Percentiles rank a stretch among this genome's conserved stretches.
Evolutionary conservation across 35 echinoderm and acorn worm species (phyloP).

Genomic region (Patiria miniata): DNA sequence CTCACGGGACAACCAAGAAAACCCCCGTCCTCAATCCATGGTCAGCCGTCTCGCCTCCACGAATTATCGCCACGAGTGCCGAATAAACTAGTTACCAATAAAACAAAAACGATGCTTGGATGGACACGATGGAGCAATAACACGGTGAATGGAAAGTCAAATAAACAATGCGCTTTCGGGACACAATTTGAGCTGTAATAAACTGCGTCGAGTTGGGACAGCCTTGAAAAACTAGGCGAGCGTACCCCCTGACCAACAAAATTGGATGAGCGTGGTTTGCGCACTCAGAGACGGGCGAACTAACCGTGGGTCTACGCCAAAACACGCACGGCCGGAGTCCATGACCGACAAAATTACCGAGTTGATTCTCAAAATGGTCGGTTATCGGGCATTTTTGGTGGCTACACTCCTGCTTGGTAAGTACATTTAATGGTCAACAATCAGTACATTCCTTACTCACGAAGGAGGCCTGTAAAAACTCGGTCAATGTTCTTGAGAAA

Average conservation of each 20-base stretch:
- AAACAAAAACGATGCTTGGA: neutral
- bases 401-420: neutral
- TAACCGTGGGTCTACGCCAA: neutral
- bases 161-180: slow-evolving; percentile 11
- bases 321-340: neutral
- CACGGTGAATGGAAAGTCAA: slow-evolving; percentile 17
- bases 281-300: neutral
- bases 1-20: neutral
- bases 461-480: neutral
- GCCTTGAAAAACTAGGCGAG: neutral
- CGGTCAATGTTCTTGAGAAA: no score
- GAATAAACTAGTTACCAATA: neutral
- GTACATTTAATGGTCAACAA: neutral
- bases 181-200: neutral
- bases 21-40: neutral
- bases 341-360: neutral
- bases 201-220: neutral
- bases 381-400: neutral
- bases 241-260: no score
- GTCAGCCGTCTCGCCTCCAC: neutral
- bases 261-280: no score
- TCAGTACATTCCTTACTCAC: neutral
- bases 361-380: neutral
- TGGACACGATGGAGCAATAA: neutral
- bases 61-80: neutral